A percentile compares a stretch with the other conserved stretches of the same genome.
Conservation (phyloP, 1,140 invertebrate genomes). For the Cotesia glomerata region DNA sequence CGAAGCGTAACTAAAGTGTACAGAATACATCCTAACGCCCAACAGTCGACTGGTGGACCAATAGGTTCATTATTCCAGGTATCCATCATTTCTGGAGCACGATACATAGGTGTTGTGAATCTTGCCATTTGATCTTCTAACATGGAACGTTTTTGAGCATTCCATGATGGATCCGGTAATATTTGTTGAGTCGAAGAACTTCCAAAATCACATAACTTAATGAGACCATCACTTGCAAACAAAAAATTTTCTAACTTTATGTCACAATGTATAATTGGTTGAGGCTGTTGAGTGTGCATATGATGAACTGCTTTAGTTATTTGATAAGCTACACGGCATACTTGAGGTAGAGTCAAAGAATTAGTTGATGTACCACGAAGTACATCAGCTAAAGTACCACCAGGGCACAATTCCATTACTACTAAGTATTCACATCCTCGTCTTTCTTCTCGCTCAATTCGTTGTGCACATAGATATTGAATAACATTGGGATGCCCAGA, state of each 20-base stretch:
- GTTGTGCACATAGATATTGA: conserved; percentile 77
- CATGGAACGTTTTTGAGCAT: conserved; percentile 85
- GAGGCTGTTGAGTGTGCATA: conserved; percentile 87
- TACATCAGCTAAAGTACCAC: conserved; percentile 83
- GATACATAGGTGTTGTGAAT: conserved; percentile 87
- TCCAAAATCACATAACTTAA: conserved; percentile 99
- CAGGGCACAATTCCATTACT: conserved; percentile 75
- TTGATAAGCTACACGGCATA: conserved; percentile 92
- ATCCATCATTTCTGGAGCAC: conserved; percentile 96
- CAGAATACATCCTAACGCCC: conserved; percentile 96
- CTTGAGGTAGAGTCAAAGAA: conserved; percentile 74
- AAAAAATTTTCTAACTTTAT: conserved; percentile 84
- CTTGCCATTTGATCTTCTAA: conserved; percentile 87
- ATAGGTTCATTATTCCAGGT: conserved; percentile 97
- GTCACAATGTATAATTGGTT: conserved; percentile 90
- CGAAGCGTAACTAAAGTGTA: conserved; percentile 91
- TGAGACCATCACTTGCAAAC: conserved; percentile 77
- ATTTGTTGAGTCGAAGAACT: conserved; percentile 88
- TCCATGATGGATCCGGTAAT: conserved; percentile 88
- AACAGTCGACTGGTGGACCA: conserved; percentile 87
- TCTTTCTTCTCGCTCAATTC: conserved; percentile 66
- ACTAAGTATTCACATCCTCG: conserved; percentile 76
- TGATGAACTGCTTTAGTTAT: conserved; percentile 88
- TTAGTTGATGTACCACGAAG: conserved; percentile 70
- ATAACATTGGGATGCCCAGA: conserved; percentile 83